Conservation (phyloP, 2,888 invertebrate species). For the Pycnomerus fuliginosus region DNA sequence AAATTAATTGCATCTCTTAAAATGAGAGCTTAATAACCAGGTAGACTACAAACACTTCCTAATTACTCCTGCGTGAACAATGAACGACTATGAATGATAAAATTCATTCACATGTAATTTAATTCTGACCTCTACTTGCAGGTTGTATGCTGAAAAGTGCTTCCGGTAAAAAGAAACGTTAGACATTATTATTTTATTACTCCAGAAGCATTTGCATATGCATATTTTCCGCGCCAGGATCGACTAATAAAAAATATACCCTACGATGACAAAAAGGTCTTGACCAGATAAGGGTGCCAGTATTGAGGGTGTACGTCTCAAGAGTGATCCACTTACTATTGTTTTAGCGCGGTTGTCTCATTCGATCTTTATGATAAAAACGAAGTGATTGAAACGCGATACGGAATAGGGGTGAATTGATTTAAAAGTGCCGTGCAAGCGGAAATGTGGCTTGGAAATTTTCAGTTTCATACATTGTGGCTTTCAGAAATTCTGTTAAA, state of each 20-base stretch:
- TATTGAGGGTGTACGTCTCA: constrained; percentile 35
- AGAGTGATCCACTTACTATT: constrained; percentile 43
- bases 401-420: constrained; percentile 42
- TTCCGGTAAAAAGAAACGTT: constrained; percentile 29
- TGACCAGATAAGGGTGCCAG: constrained; percentile 41
- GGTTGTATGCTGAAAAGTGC: constrained; percentile 30
- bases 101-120: constrained; percentile 36
- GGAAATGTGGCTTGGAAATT: constrained; percentile 22
- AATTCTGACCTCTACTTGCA: constrained; percentile 28
- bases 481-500: constrained; percentile 14
- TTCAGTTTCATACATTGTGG: constrained; percentile 19
- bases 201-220: constrained; percentile 13
- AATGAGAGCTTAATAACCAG: constrained; percentile 29
- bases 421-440: constrained; percentile 32
- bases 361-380: constrained; percentile 42
- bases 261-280: constrained; percentile 9
- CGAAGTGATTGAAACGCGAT: constrained; percentile 42
- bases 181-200: constrained; percentile 18
- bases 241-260: constrained; percentile 8
- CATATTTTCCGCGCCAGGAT: constrained; percentile 3
- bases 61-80: constrained; percentile 33
- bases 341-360: constrained; percentile 48
- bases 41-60: constrained; percentile 33
- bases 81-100: constrained; percentile 33
- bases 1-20: constrained; percentile 32